These are phyloP conservation scores for Onychostruthus taczanowskii DNA, from an alignment of 2,113 vertebrate genomes.

Conservation along the genomic window DNA sequence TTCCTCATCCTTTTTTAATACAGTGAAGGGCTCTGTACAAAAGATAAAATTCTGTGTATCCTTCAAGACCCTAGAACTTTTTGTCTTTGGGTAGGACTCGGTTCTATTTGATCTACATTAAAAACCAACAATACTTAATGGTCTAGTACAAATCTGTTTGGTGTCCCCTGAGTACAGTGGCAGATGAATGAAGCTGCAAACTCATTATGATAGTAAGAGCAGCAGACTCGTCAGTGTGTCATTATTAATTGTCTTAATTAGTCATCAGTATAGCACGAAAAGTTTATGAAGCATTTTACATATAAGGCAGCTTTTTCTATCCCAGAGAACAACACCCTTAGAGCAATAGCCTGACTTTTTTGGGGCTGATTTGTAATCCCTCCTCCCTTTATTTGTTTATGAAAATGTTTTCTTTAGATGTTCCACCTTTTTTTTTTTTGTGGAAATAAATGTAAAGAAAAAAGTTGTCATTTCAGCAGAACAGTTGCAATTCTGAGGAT, in stretches of 20 bases:
- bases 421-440: neutral
- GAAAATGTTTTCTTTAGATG: neutral
- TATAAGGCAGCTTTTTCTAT: neutral
- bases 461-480: neutral
- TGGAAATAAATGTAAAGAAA: neutral
- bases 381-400: neutral
- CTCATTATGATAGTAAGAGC: neutral
- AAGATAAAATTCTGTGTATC: neutral
- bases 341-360: neutral
- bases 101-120: neutral
- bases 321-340: neutral
- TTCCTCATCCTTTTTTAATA: neutral
- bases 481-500: neutral
- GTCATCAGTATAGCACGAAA: neutral
- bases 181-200: neutral
- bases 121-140: neutral
- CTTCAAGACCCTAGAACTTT: neutral
- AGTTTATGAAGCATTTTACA: neutral
- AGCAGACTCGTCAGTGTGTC: neutral
- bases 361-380: neutral
- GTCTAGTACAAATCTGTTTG: neutral
- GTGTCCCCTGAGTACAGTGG: neutral
- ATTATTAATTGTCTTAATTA: neutral
- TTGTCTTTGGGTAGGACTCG: neutral
- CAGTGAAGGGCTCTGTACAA: neutral